Base-by-base conservation (phyloP, 2,113 vertebrate species). In the Heterocephalus glaber region DNA sequence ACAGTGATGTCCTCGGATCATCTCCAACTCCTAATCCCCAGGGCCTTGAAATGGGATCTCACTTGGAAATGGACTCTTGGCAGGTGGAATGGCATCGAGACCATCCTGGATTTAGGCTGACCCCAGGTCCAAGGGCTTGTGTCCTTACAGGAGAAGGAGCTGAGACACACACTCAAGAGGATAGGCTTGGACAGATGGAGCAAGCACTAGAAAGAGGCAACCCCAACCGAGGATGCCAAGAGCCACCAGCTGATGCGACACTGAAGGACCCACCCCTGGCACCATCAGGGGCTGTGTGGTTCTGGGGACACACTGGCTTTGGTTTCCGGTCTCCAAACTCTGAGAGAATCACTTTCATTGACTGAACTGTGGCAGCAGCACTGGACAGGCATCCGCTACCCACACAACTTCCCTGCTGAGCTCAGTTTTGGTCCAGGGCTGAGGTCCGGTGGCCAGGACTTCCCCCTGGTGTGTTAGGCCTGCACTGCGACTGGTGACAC, bases 121-220 rank as follows among this genome's bases (percentile, higher is more conserved):
- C 35, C 35, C 35, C 33, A 66, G 6, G 16, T 35, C 30, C 33
- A 66, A 16, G 4, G 63, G 63, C 30, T 30, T 30, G 12, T 6
- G 10, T 79, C 54, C 10, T 35, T 17, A 0, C 11, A 7, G 16
- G 28, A 80, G 30, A 56, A 60, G n/a, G 2, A 54, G 56, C 5
- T 28, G 35, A 74, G 47, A 72, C 33, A 4, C 56, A 58, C 11
- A 54, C 33, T 2, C 0, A 4, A 2, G 20, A 3, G 65, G 14
- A 30, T 10, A 72, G 47, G 9, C 90, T 1, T 0, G 7, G 77
- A 11, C n/a, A 7, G 22, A 30, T 0, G 1, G 22, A 26, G 30
- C 28, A 35, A 30, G 13, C 2, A 1, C 1, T 4, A 13, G 54
- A 20, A 44, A 0, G 2, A 10, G 2, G 14, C 3, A 38, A 1